These are phyloP conservation scores for Agonopterix arenella DNA, from an alignment of 2,888 invertebrate genomes.

Conservation along the genomic window DNA sequence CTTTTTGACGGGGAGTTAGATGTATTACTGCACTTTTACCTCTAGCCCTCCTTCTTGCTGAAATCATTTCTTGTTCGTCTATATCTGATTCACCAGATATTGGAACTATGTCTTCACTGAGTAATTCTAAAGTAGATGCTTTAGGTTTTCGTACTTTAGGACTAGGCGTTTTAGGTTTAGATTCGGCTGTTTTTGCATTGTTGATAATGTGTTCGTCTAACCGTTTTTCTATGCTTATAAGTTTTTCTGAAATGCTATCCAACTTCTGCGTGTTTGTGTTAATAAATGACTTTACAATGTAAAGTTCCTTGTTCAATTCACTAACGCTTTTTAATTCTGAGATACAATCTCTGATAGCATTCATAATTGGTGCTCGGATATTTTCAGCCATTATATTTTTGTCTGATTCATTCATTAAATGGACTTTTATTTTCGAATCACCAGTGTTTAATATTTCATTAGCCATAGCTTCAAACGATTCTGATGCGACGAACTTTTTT, in stretches of 20 bases:
- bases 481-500: constrained; percentile 37
- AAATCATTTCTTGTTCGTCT: constrained; percentile 32
- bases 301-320: constrained; percentile 27
- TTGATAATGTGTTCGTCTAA: constrained; percentile 15
- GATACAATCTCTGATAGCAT: constrained; percentile 48
- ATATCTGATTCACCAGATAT: constrained; percentile 29
- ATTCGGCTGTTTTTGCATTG: constrained; percentile 5
- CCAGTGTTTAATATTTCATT: constrained; percentile 37
- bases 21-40: constrained; percentile 18
- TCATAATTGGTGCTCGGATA: constrained; percentile 48
- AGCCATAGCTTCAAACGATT: constrained; percentile 56
- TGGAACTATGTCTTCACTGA: constrained; percentile 41
- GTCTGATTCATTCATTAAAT: constrained; percentile 58
- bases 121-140: constrained; percentile 45
- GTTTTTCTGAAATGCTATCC: constrained; percentile 41
- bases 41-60: constrained; percentile 21
- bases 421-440: constrained; percentile 53
- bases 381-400: constrained; percentile 47
- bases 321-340: constrained; percentile 30
- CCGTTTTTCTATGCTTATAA: constrained; percentile 45
- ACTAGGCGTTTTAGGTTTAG: constrained; percentile 15
- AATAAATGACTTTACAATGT: constrained; percentile 32
- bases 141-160: constrained; percentile 14
- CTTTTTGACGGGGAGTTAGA: constrained; percentile 9
- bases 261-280: constrained; percentile 40